Evolutionary conservation across 2,113 vertebrate genomes (phyloP), one percentile per base, ranked within the genome.

Genomic region (Phalacrocorax brasilianus): DNA sequence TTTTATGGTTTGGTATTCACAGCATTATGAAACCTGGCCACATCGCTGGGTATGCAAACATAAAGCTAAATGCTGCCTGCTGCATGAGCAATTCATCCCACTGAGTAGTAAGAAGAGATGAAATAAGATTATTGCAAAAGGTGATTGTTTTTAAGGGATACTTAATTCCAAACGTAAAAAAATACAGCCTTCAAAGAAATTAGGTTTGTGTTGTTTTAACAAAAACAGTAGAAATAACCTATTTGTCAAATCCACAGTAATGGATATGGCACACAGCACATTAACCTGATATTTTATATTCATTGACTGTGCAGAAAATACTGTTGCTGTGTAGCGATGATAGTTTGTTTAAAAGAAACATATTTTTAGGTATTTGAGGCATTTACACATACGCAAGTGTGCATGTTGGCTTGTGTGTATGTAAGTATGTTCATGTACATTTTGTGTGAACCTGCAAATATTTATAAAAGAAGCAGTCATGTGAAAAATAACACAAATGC

Each of bases 1-100:
- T 81, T 96, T 95, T 92, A 89, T 65, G 93, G 38, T 92, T 95
- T 96, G 94, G 91, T 85, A 96, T 97, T 97, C 97, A 96, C 53
- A 45, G 91, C 91, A 59, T 95, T 96, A 70, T 83, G 88, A 98
- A 96, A 91, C 50, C 95, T 67, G 82, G 30, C 66, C 92, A 83
- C 91, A 82, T 85, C 56, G 4, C 91, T 47, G 55, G 8, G 12
- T 73, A 44, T 82, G 84, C 89, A 95, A 96, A 93, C 73, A 65
- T 63, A 89, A 90, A 95, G 85, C 68, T 91, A 89, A 94, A 77
- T 75, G 67, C 67, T 93, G 85, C 70, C 49, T 89, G 85, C 59
- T 88, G 83, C 93, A 79, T 81, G 65, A 96, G 81, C 50, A 77
- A 92, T 83, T 97, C 89, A 94, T 72, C 56, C 68, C 70, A 65